Evolutionary conservation across 2,797 vertebrate genomes (phyloP), one percentile per base, ranked within the genome.

Genomic region (Lutjanus argentimaculatus): DNA sequence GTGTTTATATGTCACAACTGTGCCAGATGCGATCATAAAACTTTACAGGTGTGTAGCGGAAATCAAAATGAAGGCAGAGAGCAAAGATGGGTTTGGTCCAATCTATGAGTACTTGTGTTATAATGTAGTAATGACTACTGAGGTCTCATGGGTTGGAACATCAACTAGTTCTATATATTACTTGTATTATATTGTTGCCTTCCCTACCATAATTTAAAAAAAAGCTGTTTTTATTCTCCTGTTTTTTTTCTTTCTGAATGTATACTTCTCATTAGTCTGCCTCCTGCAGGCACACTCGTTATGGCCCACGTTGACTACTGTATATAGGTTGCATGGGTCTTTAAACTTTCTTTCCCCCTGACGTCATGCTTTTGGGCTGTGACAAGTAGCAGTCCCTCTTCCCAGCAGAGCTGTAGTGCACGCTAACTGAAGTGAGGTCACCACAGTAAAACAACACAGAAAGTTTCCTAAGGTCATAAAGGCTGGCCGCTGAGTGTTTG

Each of bases 401-500:
- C 85, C 85, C 76, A 87, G 91, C 90, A 91, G 72, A 77, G 78
- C 89, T 53, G 58, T 65, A 86, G 82, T 73, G 86, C 92, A 93
- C 30, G 63, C 92, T 85, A 89, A 79, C 80, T 72, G 56, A 82
- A 88, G 90, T 93, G 92, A 95, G 90, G 90, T 94, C 93, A 93
- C 86, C 86, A 75, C 89, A 92, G 85, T 93, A 91, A 93, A 95
- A 92, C 86, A 92, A 93, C 90, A 90, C 89, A 90, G 87, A 91
- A 91, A 90, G 85, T 94, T 95, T 95, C 94, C 93, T 84, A 86
- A 84, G 90, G 91, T 85, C 59, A 74, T 93, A 93, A 94, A 94
- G 88, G 62, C 88, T 88, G 75, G 86, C 88, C 69, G 42, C 88
- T 67, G 88, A 92, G 83, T 77, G 86, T 89, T 92, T 83, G 80